Evolutionary conservation across 2,797 vertebrate genomes (phyloP).

Genomic region (Champsocephalus esox): DNA sequence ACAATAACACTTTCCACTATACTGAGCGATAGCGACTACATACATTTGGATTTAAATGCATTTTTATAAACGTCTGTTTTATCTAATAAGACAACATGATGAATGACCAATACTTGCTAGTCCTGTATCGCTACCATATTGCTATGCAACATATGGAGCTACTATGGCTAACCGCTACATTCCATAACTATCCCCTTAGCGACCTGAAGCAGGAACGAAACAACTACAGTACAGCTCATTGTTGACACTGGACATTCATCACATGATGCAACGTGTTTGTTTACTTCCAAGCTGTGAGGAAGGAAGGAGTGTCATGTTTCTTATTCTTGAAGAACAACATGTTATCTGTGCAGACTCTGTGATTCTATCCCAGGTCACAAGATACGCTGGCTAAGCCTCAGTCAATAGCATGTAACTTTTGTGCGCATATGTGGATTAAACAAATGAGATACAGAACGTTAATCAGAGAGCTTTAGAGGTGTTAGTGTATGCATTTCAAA

Average conservation of each 20-base stretch:
- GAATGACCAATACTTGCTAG: too few relatives aligned
- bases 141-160: too few relatives aligned
- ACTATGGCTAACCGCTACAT: too few relatives aligned
- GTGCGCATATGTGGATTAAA: not conserved
- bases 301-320: not conserved
- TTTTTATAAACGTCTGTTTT: too few relatives aligned
- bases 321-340: not conserved
- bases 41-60: too few relatives aligned
- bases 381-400: too few relatives aligned
- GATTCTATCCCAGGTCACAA: too few relatives aligned
- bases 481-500: not conserved
- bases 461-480: not conserved
- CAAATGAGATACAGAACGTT: not conserved
- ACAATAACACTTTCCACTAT: too few relatives aligned
- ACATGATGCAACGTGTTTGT: not conserved
- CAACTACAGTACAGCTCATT: not conserved
- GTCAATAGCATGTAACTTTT: not conserved
- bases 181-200: too few relatives aligned
- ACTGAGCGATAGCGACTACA: too few relatives aligned
- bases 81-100: too few relatives aligned
- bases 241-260: not conserved
- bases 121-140: too few relatives aligned
- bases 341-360: not conserved
- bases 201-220: not conserved
- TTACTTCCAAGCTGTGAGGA: not conserved